Conservation (phyloP, 2,113 vertebrate species). For the Pelodiscus sinensis region DNA sequence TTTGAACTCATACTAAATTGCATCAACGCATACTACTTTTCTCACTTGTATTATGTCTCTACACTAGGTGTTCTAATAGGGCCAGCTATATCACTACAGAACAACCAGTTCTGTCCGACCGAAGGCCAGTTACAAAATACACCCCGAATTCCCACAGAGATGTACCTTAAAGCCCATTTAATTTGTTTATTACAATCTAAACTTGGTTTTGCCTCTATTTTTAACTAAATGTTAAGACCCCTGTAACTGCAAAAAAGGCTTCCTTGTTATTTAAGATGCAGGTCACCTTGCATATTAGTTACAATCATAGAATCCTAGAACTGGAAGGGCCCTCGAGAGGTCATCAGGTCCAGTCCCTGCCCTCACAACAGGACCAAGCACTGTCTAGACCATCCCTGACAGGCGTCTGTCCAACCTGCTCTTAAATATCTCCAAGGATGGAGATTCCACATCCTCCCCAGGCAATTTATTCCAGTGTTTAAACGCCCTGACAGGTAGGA, state of each 20-base stretch:
- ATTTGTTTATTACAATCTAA: slow-evolving; percentile 12
- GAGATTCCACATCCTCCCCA: too few species aligned
- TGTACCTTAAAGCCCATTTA: slow-evolving; percentile 47
- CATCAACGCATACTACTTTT: not conserved
- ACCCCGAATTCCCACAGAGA: slow-evolving; percentile 11
- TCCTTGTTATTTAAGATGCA: not conserved
- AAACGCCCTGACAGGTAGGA: too few species aligned
- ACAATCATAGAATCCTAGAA: not conserved
- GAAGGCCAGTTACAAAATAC: not conserved
- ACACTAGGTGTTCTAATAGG: slow-evolving; percentile 23
- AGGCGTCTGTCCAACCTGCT: too few species aligned
- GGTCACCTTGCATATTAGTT: not conserved
- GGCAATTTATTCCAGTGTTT: too few species aligned
- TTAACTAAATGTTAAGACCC: not conserved
- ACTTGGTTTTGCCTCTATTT: not conserved
- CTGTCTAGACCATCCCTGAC: too few species aligned
- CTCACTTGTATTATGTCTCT: slow-evolving; percentile 15
- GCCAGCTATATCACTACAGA: not conserved
- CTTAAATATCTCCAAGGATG: too few species aligned
- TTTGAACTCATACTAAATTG: slow-evolving; percentile 23
- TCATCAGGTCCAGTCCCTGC: too few species aligned
- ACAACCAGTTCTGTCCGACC: accelerated
- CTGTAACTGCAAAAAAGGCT: not conserved
- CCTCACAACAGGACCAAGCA: too few species aligned
- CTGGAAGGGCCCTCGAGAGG: too few species aligned